Base-by-base conservation (phyloP, 2,797 vertebrate species). In the Pempheris klunzingeri region DNA sequence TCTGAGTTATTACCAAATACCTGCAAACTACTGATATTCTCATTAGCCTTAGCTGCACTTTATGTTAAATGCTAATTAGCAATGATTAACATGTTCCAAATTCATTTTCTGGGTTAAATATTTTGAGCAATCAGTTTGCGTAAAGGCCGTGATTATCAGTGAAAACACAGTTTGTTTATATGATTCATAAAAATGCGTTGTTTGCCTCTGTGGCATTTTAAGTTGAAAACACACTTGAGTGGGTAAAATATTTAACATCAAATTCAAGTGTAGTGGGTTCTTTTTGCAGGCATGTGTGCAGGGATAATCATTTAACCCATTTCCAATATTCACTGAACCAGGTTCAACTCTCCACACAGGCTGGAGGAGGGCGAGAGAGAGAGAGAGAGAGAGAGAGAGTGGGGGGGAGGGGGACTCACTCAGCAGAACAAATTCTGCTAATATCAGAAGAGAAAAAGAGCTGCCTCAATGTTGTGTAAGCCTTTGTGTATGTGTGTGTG, bases 371-470 rank as follows among this genome's bases (percentile, higher is more conserved):
- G 24, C 64, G 44, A 36, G 69, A 36, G 36, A 43, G 41, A 47
- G 41, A 13, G 44, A 58, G 81, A 73, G 74, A 54, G 26, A 71
- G 46, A 17, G 73, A 22, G 34, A 38, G 50, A 50, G 43, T n/a
- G n/a, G 18, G 28, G 58, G 70, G 68, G 53, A 47, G 68, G 26
- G 63, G 49, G 68, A 69, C 62, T 85, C 77, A 50, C 64, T 87
- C 87, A 77, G 91, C 88, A 86, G 88, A 90, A 93, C 90, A 86
- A 90, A 93, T 92, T 90, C 83, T 82, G 46, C 83, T 87, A 90
- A 90, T 91, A 90, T 88, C 76, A 76, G 69, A 69, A 32, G 65
- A 32, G 55, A 61, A 82, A 66, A 74, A 67, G 22, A 75, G 77
- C 79, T 61, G 72, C 75, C 76, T 84, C 69, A 49, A 10, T 87